A percentile compares a stretch with the other conserved stretches of the same genome.
These are phyloP conservation scores for Echiichthys vipera DNA, from an alignment of 2,797 vertebrate genomes.

Conservation along the genomic window DNA sequence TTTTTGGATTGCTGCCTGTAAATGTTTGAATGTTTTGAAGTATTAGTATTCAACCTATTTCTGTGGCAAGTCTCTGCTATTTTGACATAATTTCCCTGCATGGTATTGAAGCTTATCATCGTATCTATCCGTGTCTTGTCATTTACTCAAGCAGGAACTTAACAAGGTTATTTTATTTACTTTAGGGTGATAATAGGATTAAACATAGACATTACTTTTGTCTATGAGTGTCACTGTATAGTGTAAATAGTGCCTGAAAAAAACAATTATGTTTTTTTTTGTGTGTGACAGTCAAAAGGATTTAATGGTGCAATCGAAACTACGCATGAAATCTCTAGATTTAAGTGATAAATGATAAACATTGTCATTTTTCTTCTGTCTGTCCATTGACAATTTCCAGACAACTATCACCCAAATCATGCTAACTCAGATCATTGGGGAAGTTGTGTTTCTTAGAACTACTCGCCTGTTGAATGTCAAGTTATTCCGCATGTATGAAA, in stretches of 20 bases:
- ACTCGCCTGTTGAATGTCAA: no score
- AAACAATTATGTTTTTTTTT: no score
- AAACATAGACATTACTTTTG: neutral
- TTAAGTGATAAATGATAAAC: fast-evolving
- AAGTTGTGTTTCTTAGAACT: constrained; percentile 1
- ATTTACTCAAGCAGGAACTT: neutral
- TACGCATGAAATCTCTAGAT: neutral
- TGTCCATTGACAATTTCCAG: no score
- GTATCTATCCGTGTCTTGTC: neutral
- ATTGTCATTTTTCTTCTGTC: fast-evolving
- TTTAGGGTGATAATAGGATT: neutral
- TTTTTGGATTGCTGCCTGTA: no score
- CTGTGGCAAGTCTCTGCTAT: neutral
- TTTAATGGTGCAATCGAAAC: neutral
- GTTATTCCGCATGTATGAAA: neutral
- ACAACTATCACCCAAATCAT: neutral
- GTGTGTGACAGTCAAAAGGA: neutral
- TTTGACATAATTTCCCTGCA: neutral
- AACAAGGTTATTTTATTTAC: neutral
- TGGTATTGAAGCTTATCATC: neutral
- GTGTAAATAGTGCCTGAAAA: no score
- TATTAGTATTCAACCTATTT: neutral
- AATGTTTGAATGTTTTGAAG: no score
- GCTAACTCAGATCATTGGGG: neutral
- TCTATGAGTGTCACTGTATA: neutral